Percentiles rank a stretch among this genome's conserved stretches.
These are phyloP conservation scores for Ennomos fuscantarius DNA, from an alignment of 2,888 invertebrate species.

Conservation along the genomic window DNA sequence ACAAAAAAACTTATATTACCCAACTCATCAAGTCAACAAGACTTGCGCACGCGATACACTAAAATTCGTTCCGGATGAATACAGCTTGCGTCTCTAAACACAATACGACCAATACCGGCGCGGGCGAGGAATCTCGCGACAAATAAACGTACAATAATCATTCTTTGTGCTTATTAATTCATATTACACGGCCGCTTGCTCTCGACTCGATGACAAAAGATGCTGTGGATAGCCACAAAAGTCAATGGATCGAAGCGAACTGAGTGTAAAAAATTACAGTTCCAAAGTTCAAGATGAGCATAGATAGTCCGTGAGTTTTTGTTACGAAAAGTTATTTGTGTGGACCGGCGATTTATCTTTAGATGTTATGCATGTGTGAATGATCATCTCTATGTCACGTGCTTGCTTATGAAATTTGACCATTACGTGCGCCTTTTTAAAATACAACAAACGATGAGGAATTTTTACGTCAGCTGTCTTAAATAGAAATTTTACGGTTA, in stretches of 20 bases:
- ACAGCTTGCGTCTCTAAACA: conserved; percentile 52
- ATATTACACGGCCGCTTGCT: conserved; percentile 83
- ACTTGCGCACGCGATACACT: conserved; percentile 71
- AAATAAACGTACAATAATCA: conserved; percentile 80
- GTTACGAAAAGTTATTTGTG: conserved; percentile 75
- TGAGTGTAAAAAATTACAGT: conserved; percentile 82
- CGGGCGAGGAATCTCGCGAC: conserved; percentile 58
- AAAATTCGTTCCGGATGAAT: conserved; percentile 79
- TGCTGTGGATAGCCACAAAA: conserved; percentile 74
- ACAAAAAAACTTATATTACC: too few relatives aligned
- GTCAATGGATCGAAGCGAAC: conserved; percentile 78
- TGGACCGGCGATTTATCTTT: conserved; percentile 79
- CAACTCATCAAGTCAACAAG: conserved; percentile 16
- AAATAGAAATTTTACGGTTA: too few relatives aligned
- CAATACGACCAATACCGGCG: conserved; percentile 60
- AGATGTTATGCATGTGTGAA: conserved; percentile 73
- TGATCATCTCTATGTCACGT: conserved; percentile 70
- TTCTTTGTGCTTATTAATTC: conserved; percentile 84
- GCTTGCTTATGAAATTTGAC: conserved; percentile 52
- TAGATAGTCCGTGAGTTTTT: conserved; percentile 65
- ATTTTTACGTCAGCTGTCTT: not conserved
- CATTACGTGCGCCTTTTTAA: conserved; percentile 31
- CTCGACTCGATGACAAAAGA: conserved; percentile 78
- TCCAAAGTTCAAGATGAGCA: conserved; percentile 59
- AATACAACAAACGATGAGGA: not conserved